Evolutionary conservation across 2,113 vertebrate genomes (phyloP).

Genomic region (Pteropus alecto): DNA sequence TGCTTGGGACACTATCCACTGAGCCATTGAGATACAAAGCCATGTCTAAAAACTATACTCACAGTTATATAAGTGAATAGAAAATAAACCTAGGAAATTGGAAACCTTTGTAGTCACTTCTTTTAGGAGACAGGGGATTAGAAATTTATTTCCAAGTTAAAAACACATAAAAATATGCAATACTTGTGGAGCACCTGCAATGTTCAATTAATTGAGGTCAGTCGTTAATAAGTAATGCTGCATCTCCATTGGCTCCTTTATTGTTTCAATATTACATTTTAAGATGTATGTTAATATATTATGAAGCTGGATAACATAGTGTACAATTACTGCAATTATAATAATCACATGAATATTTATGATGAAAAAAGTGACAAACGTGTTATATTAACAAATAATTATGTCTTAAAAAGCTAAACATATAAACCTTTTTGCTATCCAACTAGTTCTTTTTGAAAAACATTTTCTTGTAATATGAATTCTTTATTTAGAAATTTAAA

Average conservation of each 20-base stretch:
- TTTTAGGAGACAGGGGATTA: background rate
- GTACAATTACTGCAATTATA: constrained; percentile 28
- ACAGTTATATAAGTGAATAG: background rate
- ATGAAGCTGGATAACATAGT: background rate
- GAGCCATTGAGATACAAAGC: background rate
- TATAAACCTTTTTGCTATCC: background rate
- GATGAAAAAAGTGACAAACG: background rate
- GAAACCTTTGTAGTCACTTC: background rate
- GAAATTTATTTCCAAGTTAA: background rate
- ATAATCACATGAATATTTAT: background rate
- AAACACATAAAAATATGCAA: background rate
- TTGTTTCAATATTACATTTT: background rate
- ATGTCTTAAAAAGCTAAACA: background rate
- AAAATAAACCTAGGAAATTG: background rate
- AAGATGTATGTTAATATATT: background rate
- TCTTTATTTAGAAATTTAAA: background rate
- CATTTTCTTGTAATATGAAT: background rate
- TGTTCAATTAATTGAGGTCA: background rate
- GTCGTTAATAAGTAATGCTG: background rate
- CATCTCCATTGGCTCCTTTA: constrained; percentile 12
- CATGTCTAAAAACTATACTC: background rate
- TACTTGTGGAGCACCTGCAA: background rate
- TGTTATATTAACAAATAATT: background rate
- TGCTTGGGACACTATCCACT: background rate
- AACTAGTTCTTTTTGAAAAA: background rate